Conservation (phyloP, 2,797 vertebrate species). For the Malurus leucopterus region DNA sequence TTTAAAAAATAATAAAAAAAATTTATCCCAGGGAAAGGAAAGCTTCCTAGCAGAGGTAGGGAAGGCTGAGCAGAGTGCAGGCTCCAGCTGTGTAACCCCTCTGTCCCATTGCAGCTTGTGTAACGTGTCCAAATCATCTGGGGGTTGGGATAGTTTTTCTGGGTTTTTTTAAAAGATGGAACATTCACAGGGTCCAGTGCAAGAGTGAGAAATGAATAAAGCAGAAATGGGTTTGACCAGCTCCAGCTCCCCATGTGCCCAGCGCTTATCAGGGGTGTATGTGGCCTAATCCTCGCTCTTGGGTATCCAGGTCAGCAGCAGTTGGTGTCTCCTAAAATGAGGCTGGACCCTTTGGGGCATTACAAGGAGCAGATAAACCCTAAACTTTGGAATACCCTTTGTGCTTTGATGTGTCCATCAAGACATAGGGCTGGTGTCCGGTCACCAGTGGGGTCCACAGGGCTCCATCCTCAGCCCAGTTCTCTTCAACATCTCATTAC, state of each 20-base stretch:
- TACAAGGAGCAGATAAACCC: conserved; percentile 9
- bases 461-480: neutral
- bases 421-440: rapidly evolving
- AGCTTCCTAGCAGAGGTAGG: conserved; percentile 33
- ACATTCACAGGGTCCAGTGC: conserved; percentile 54
- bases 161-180: neutral
- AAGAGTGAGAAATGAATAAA: conserved; percentile 13
- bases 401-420: conserved; percentile 26
- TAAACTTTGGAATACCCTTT: conserved; percentile 10
- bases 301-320: conserved; percentile 21
- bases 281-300: neutral
- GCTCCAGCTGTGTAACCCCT: conserved; percentile 41
- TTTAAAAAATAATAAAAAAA: neutral
- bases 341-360: conserved; percentile 13
- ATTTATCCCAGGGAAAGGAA: neutral
- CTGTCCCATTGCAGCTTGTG: conserved; percentile 57
- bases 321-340: conserved; percentile 12
- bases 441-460: neutral
- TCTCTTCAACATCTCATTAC: neutral
- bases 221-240: conserved; percentile 20
- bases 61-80: conserved; percentile 53
- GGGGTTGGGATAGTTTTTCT: neutral
- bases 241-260: neutral
- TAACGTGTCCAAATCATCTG: neutral
- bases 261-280: rapidly evolving